Evolutionary conservation across 2,797 vertebrate genomes (phyloP).

Genomic region (Chelidonichthys spinosus): DNA sequence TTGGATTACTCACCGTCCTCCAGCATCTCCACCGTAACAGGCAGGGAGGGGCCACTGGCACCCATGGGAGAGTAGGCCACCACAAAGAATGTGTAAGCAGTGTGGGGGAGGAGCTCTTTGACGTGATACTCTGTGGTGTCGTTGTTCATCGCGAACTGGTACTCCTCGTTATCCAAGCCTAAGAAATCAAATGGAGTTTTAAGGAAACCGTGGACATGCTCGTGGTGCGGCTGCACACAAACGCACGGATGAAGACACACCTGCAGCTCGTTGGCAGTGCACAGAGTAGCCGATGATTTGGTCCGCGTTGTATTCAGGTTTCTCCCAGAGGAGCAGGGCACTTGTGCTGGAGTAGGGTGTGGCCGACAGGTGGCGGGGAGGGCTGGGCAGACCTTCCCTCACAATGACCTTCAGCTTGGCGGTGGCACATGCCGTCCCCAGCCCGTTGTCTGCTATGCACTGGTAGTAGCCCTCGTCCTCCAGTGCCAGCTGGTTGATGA

Average conservation of each 20-base stretch:
- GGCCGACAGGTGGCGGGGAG: slow-evolving; percentile 88
- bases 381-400: slow-evolving; percentile 93
- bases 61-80: slow-evolving; percentile 96
- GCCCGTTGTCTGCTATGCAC: slow-evolving; percentile 92
- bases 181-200: slow-evolving; percentile 32
- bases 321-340: slow-evolving; percentile 92
- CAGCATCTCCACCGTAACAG: slow-evolving; percentile 89
- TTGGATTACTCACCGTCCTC: slow-evolving; percentile 90
- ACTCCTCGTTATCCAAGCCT: slow-evolving; percentile 94
- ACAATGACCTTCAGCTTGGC: slow-evolving; percentile 94
- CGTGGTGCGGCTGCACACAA: not conserved
- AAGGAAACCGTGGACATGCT: not conserved
- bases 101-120: slow-evolving; percentile 94
- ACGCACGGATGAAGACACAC: slow-evolving; percentile 56
- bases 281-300: slow-evolving; percentile 98
- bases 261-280: slow-evolving; percentile 92
- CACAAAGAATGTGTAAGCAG: slow-evolving; percentile 95
- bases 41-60: slow-evolving; percentile 91
- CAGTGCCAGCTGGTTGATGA: slow-evolving; percentile 96
- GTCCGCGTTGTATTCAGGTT: slow-evolving; percentile 92
- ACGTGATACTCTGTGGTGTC: slow-evolving; percentile 95
- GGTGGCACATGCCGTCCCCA: slow-evolving; percentile 92
- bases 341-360: slow-evolving; percentile 90
- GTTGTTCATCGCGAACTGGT: slow-evolving; percentile 98
- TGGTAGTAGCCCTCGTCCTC: slow-evolving; percentile 97